Percentiles rank a stretch among this genome's conserved stretches.
Conservation (phyloP, 2,888 invertebrate genomes). For the Ochropleura leucogaster region DNA sequence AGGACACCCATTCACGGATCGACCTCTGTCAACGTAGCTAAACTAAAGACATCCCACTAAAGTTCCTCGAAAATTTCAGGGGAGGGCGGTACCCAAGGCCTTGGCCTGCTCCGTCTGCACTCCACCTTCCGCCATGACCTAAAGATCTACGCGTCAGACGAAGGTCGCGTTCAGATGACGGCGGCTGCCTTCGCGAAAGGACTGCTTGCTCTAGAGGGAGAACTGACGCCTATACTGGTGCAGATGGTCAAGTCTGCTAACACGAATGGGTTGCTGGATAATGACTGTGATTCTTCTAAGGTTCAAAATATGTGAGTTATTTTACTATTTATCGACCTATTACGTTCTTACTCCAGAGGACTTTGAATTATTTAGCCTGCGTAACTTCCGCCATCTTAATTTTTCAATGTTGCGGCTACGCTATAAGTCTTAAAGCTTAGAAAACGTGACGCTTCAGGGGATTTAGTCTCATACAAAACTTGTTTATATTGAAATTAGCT, state of each 20-base stretch:
- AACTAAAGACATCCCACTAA: not conserved
- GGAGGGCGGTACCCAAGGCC: constrained; percentile 97
- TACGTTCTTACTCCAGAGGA: too few relatives aligned
- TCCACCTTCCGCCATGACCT: constrained; percentile 99
- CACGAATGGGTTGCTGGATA: constrained; percentile 99
- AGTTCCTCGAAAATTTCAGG: constrained; percentile 83
- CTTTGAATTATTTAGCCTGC: too few relatives aligned
- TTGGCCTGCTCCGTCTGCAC: constrained; percentile 97
- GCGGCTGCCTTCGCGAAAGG: constrained; percentile 99
- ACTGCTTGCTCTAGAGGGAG: constrained; percentile 98
- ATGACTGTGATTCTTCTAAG: constrained; percentile 99
- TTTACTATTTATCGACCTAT: too few relatives aligned
- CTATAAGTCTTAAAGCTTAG: too few relatives aligned
- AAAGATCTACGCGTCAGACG: constrained; percentile 99
- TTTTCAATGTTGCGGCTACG: too few relatives aligned
- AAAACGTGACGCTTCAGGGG: too few relatives aligned
- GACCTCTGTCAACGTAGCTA: not conserved
- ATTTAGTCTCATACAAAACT: too few relatives aligned
- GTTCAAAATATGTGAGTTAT: constrained; percentile 96
- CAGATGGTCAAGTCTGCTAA: constrained; percentile 99
- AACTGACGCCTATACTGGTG: constrained; percentile 99
- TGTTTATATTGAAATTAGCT: too few relatives aligned
- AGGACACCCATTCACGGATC: not conserved
- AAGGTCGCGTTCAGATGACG: constrained; percentile 99
- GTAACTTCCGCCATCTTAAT: too few relatives aligned